A percentile compares a stretch with the other conserved stretches of the same genome.
phyloP scores from a whole-genome alignment of 2,888 invertebrate genomes.

The Andrena camellia region DNA sequence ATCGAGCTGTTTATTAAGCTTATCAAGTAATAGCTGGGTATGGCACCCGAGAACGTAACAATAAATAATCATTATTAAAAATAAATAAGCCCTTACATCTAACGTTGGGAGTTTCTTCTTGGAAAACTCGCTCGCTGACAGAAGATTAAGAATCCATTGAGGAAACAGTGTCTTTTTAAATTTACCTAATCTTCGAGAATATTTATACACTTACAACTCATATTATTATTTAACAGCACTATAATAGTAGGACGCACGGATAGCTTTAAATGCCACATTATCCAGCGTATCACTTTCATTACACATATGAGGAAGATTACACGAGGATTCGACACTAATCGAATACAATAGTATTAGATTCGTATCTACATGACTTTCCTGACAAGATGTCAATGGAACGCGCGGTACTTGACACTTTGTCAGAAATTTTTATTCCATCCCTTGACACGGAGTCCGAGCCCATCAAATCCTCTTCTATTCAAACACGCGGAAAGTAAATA shows the following conservation, averaged over 20 bases:
- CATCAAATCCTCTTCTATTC: neutral
- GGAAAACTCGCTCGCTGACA: neutral
- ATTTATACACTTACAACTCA: constrained; percentile 1
- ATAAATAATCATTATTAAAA: constrained; percentile 68
- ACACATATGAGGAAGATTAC: neutral
- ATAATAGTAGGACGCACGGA: neutral
- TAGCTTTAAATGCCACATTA: neutral
- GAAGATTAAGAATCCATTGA: neutral
- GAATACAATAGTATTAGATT: constrained; percentile 17
- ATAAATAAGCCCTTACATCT: constrained; percentile 54
- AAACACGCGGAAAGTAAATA: neutral
- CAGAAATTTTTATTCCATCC: constrained; percentile 45
- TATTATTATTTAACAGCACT: neutral
- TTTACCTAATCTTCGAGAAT: neutral
- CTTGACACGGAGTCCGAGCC: neutral
- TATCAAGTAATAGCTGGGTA: constrained; percentile 75
- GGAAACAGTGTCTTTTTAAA: neutral
- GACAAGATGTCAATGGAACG: constrained; percentile 62
- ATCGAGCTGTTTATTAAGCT: constrained; percentile 24
- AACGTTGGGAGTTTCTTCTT: neutral
- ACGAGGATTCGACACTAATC: neutral
- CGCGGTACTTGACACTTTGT: constrained; percentile 56
- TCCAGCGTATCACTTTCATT: neutral
- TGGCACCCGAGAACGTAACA: constrained; percentile 80
- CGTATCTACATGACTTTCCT: constrained; percentile 17